Evolutionary conservation across 2,113 vertebrate genomes (phyloP).

Genomic region (Tricholaema leucomelas): DNA sequence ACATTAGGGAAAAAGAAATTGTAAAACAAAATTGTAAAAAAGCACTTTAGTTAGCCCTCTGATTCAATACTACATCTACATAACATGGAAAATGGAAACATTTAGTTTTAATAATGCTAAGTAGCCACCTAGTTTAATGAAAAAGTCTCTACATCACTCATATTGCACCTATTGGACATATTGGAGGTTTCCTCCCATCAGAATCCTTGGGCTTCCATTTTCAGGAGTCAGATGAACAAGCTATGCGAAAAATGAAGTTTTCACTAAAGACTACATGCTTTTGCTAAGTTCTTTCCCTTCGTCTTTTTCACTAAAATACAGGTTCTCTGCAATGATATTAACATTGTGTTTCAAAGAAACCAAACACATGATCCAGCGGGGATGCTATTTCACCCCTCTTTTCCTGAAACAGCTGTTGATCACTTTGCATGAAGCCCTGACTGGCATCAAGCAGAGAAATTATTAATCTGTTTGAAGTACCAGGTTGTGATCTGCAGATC

Average conservation of each 20-base stretch:
- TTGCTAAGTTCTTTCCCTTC: not conserved
- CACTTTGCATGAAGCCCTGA: not conserved
- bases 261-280: not conserved
- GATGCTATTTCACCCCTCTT: not conserved
- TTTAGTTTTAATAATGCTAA: not conserved
- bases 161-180: not conserved
- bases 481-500: not conserved
- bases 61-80: not conserved
- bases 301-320: not conserved
- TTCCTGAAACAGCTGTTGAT: not conserved
- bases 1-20: not conserved
- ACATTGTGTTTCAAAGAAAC: not conserved
- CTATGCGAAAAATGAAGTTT: no score
- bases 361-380: not conserved
- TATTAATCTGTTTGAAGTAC: not conserved
- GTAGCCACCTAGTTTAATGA: not conserved
- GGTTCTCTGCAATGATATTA: not conserved
- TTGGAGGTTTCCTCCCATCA: not conserved
- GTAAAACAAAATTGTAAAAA: not conserved
- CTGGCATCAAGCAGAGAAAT: not conserved
- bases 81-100: not conserved
- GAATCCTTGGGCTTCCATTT: not conserved
- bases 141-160: not conserved
- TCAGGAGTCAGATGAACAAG: not conserved
- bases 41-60: not conserved